A percentile compares a stretch with the other conserved stretches of the same genome.
phyloP scores from a whole-genome alignment of 2,888 invertebrate species.

The Nipponacmea schrenckii region DNA sequence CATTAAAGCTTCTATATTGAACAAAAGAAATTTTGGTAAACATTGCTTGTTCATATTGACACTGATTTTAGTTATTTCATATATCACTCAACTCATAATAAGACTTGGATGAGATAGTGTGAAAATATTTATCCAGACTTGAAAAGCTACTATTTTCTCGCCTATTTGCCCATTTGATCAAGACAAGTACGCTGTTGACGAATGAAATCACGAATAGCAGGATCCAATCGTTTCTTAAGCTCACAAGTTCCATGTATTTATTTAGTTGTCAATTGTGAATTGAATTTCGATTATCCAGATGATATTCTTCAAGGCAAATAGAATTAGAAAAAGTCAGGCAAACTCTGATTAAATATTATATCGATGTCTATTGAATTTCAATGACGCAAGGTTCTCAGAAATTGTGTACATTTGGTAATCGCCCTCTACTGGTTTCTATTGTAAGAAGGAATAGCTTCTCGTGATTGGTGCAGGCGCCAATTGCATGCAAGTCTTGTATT shows the following conservation, averaged over 20 bases:
- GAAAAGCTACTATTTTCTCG: slow-evolving; percentile 4
- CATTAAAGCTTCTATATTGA: not conserved
- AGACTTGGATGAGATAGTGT: not conserved
- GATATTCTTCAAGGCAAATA: slow-evolving; percentile 1
- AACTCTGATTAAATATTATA: slow-evolving; percentile 6
- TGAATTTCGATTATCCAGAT: slow-evolving; percentile 6
- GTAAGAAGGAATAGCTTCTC: slow-evolving; percentile 9
- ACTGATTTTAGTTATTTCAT: not conserved
- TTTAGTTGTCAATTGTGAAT: not conserved
- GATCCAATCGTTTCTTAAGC: slow-evolving; percentile 7
- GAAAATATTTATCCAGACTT: slow-evolving; percentile 1
- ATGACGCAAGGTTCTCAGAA: not conserved
- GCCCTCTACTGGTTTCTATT: not conserved
- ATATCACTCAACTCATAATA: slow-evolving; percentile 7
- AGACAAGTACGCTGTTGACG: slow-evolving; percentile 1
- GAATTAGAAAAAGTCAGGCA: slow-evolving; percentile 2
- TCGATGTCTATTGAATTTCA: not conserved
- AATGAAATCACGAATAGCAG: not conserved
- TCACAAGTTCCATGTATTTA: slow-evolving; percentile 1
- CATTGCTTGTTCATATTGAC: slow-evolving; percentile 6
- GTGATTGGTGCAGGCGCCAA: slow-evolving; percentile 16
- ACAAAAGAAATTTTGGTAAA: not conserved
- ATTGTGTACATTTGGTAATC: slow-evolving; percentile 7
- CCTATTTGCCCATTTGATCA: slow-evolving; percentile 8
- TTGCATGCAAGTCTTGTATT: slow-evolving; percentile 19